These are phyloP conservation scores for Pyrocephalus nanus DNA, from an alignment of 2,797 vertebrate species.

Conservation along the genomic window DNA sequence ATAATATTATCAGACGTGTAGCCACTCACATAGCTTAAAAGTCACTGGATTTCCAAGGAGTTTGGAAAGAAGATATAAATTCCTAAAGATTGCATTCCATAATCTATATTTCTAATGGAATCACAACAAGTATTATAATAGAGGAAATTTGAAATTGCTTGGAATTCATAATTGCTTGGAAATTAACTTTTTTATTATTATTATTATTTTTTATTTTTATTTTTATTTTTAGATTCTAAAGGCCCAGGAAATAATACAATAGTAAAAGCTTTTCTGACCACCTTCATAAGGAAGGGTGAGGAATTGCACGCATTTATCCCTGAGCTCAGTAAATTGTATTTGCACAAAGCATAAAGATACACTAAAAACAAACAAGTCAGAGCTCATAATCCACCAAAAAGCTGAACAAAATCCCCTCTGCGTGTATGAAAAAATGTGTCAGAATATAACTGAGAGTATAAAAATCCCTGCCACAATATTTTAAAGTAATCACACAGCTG, in stretches of 20 bases:
- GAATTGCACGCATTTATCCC: not conserved
- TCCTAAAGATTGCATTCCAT: not conserved
- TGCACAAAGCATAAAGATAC: not conserved
- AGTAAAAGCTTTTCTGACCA: not conserved
- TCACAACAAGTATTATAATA: not conserved
- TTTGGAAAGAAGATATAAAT: not conserved
- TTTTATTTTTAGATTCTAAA: not conserved
- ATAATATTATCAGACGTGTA: not conserved
- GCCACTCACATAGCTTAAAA: not conserved
- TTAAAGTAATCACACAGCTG: not conserved
- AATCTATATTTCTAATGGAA: not conserved
- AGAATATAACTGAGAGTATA: not conserved
- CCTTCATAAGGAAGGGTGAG: not conserved
- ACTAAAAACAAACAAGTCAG: not conserved
- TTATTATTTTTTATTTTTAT: not conserved
- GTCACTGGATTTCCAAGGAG: not conserved
- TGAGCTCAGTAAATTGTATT: not conserved
- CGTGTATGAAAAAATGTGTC: not conserved
- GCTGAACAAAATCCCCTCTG: not conserved
- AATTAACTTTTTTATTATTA: not conserved
- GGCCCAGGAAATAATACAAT: not conserved
- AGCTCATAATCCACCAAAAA: not conserved
- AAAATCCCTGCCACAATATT: not conserved
- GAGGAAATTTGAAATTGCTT: not conserved
- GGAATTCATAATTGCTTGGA: not conserved